Base-by-base conservation (phyloP, 1,140 invertebrate genomes). In the Metaphire vulgaris region DNA sequence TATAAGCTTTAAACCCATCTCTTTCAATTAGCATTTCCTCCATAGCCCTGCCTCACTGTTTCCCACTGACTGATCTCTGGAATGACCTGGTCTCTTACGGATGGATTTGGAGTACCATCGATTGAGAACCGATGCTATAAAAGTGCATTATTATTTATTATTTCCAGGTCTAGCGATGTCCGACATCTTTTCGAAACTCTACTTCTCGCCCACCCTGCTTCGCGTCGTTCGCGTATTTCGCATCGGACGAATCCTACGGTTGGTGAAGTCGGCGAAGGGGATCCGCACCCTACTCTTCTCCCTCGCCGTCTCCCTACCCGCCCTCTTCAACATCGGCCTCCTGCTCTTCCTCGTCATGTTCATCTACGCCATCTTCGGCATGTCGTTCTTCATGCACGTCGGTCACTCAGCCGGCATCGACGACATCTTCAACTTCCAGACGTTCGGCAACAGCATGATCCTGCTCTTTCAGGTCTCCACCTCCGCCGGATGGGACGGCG, bases 361-460 rank as follows among this genome's bases (percentile, higher is more conserved):
- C 88, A 98, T 99, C 87, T 99, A 98, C 86, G 95, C 96, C 81
- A 98, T 97, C 83, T 98, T 98, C 86, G 96, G 97, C 77, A 99
- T 99, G 96, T 97, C 95, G 69, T 98, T 98, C 89, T 99, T 99
- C 88, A 97, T 96, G 94, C 92, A 96, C 87, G 95, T 98, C 74
- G 96, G 95, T 86, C 90, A 93, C 83, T 92, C 93, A 83, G 93
- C 92, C 81, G 96, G 95, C 69, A 89, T 98, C 76, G 96, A 98
- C 84, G 94, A 97, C 85, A 94, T 96, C 72, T 98, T 97, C 89
- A 99, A 98, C 87, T 99, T 98, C 87, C 93, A 96, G 86, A 99
- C 96, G n/a, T 98, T 98, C 86, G 92, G 93, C 81, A 92, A 96
- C 88, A 97, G 95, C 83, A 96, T 99, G 91, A 98, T 98, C 84